Evolutionary conservation across 2,113 vertebrate genomes (phyloP).

Genomic region (Delphinapterus leucas): DNA sequence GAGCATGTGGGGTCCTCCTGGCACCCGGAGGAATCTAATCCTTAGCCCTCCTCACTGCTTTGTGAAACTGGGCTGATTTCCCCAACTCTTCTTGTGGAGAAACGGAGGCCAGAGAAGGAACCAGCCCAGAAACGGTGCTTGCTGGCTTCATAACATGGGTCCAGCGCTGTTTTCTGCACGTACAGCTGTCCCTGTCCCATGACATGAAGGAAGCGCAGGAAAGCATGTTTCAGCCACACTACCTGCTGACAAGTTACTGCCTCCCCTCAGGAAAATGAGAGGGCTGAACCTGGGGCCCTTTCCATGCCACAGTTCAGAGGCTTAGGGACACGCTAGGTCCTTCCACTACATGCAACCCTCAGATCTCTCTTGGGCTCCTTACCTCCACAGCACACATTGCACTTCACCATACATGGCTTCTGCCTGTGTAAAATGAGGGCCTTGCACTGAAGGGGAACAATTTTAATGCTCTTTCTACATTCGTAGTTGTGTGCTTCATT

Average conservation of each 20-base stretch:
- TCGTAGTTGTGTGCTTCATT: neutral
- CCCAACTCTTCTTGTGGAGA: neutral
- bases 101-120: neutral
- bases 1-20: neutral
- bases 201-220: neutral
- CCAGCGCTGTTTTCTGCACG: neutral
- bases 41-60: neutral
- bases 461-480: neutral
- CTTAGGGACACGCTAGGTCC: neutral
- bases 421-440: neutral
- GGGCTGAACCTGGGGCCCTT: neutral
- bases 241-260: neutral
- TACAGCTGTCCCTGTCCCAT: neutral
- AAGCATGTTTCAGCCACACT: neutral
- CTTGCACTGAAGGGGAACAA: neutral
- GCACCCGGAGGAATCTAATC: neutral
- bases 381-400: fast-evolving
- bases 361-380: neutral
- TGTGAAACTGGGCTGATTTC: neutral
- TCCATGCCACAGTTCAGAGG: neutral
- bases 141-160: neutral
- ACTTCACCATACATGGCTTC: neutral
- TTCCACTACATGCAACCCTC: neutral
- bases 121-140: neutral
- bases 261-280: neutral